Conservation (phyloP, 2,797 vertebrate species). For the Peromyscus eremicus region DNA sequence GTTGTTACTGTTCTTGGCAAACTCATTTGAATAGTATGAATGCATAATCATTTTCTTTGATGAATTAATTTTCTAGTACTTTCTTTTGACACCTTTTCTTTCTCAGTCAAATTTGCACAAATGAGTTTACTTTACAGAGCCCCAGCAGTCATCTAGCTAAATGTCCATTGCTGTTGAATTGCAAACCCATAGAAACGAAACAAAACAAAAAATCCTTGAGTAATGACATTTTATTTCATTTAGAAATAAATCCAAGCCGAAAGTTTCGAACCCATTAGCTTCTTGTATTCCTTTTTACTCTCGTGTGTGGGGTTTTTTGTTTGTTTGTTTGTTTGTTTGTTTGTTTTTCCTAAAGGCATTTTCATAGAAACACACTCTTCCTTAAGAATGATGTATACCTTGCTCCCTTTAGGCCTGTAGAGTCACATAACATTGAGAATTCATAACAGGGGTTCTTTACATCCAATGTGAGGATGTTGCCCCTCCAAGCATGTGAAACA, state of each 20-base stretch:
- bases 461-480: conserved; percentile 11
- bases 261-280: conserved; percentile 20
- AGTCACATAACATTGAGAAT: conserved; percentile 8
- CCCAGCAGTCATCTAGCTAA: neutral
- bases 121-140: neutral
- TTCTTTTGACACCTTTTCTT: conserved; percentile 27
- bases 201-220: neutral
- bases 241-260: neutral
- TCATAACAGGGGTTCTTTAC: conserved; percentile 55
- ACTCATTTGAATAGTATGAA: neutral
- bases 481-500: neutral
- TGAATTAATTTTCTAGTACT: conserved; percentile 58
- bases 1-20: neutral
- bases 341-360: conserved; percentile 47
- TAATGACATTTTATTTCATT: conserved; percentile 39
- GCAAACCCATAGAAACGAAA: conserved; percentile 23
- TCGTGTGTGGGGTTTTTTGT: no score
- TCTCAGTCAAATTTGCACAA: neutral
- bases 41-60: neutral
- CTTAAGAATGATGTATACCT: conserved; percentile 65
- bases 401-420: conserved; percentile 4
- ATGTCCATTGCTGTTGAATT: neutral
- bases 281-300: conserved; percentile 38
- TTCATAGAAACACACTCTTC: conserved; percentile 50
- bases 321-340: conserved; percentile 68